Evolutionary conservation across 2,797 vertebrate genomes (phyloP).

Genomic region (Ispidina lecontei): DNA sequence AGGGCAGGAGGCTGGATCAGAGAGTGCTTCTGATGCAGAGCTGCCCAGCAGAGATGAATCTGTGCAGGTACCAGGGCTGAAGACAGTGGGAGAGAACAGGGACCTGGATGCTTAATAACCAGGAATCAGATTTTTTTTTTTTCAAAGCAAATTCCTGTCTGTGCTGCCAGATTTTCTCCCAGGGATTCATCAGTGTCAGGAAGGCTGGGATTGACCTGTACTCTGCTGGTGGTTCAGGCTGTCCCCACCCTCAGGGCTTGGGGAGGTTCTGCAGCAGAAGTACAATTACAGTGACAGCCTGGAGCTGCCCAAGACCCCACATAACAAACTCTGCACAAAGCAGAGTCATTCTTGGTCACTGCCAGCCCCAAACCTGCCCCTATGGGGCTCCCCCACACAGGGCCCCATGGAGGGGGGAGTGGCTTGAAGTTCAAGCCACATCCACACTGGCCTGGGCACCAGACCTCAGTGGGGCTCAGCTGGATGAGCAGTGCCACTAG

Average conservation of each 20-base stretch:
- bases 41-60: background rate
- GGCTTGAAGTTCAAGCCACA: too few relatives aligned
- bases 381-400: background rate
- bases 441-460: background rate
- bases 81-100: fast-evolving
- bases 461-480: background rate
- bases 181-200: background rate
- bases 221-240: fast-evolving
- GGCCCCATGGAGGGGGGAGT: too few relatives aligned
- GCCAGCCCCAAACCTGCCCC: background rate
- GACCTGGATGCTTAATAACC: background rate
- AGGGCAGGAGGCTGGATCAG: background rate
- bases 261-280: background rate
- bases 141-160: background rate
- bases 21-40: background rate
- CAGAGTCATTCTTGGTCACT: too few relatives aligned
- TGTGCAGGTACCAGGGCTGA: background rate
- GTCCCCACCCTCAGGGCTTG: fast-evolving
- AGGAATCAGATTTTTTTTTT: background rate
- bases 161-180: background rate
- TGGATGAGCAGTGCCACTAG: background rate
- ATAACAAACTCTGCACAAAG: background rate
- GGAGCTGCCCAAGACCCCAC: background rate
- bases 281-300: fast-evolving
- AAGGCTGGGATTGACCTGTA: background rate